Evolutionary conservation across 2,113 vertebrate genomes (phyloP), one percentile per base, ranked within the genome.

Genomic region (Pyrgilauda ruficollis): DNA sequence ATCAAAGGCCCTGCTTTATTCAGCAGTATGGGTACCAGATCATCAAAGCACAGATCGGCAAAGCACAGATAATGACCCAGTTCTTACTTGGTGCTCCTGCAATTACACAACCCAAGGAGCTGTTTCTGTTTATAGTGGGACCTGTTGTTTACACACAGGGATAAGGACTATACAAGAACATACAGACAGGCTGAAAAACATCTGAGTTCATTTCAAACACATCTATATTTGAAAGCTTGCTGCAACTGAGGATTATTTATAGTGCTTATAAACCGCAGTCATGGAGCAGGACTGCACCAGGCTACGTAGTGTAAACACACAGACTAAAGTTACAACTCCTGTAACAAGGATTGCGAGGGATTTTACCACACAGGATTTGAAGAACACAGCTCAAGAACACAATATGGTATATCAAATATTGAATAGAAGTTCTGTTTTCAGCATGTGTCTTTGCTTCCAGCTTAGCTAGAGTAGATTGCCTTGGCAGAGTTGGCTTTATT

Each of bases 211-310:
- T 80, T 61, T 79, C 88, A 95, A 87, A 74, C 84, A 77, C 39
- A 44, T 26, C 69, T 95, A 31, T 75, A 84, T 78, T 62, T 83
- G 92, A 91, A 82, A 72, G 58, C 62, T 39, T 85, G 74, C 70
- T 90, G 78, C 73, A 83, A 84, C 35, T 47, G 83, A 67, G 26
- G n/a, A 77, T 66, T 93, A 89, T 91, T 94, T 93, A 93, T 52
- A 85, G 88, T 53, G 41, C 49, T 72, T 80, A 55, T 66, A 89
- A 92, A 64, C 44, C 62, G 52, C 8, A 75, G 78, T 8, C 46
- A n/a, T 2, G 41, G 58, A 72, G 84, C 78, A 79, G 56, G 74
- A 44, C 92, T 26, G 43, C 61, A 55, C 30, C 10, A 39, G 46
- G 68, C 68, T 74, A 15, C 2, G 5, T 44, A 63, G 43, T 43